Evolutionary conservation across 2,797 vertebrate genomes (phyloP).

Genomic region (Pitangus sulphuratus): DNA sequence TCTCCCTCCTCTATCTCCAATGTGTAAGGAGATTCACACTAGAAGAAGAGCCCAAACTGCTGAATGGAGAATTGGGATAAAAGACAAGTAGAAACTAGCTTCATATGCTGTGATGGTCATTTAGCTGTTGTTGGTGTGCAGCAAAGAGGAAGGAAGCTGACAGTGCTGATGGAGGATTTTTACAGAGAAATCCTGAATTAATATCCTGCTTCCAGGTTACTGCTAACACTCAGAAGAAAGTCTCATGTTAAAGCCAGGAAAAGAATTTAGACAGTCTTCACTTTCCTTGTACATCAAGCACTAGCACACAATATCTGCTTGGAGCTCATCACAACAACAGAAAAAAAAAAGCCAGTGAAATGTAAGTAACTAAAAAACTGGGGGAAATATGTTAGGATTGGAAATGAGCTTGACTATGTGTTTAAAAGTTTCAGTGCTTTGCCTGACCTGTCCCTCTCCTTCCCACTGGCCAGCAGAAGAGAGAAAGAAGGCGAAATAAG

Average conservation of each 20-base stretch:
- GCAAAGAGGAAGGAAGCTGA: background rate
- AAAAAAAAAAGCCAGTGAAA: background rate
- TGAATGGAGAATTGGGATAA: background rate
- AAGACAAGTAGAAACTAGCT: background rate
- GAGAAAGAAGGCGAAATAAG: background rate
- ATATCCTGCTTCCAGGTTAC: background rate
- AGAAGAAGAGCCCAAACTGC: background rate
- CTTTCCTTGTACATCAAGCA: background rate
- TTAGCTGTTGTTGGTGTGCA: background rate
- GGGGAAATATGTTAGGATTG: background rate
- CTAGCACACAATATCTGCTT: background rate
- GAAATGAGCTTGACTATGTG: background rate
- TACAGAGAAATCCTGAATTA: background rate
- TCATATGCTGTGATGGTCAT: background rate
- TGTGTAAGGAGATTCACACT: background rate
- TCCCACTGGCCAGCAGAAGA: background rate
- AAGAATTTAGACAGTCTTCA: background rate
- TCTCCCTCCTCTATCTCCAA: background rate
- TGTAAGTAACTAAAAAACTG: background rate
- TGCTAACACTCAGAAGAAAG: background rate
- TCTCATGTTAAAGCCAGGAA: background rate
- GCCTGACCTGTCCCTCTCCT: accelerated
- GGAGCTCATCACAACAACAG: background rate
- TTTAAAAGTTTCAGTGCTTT: background rate
- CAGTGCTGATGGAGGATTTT: background rate